Evolutionary conservation across 2,113 vertebrate genomes (phyloP).

Genomic region (Heloderma charlesbogerti): DNA sequence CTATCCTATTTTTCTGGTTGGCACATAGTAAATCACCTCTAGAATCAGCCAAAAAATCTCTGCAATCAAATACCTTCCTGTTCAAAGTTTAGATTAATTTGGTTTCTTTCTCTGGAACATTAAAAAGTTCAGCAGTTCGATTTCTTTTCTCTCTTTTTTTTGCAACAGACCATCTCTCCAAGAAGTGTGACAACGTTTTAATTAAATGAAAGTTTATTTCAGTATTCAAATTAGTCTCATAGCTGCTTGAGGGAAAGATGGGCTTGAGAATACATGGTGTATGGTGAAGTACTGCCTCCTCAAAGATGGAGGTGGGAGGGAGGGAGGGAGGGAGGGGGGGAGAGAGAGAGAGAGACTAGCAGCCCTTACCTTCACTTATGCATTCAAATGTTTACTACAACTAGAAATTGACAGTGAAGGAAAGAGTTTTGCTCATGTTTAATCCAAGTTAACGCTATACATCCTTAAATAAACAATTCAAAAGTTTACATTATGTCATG

Average conservation of each 20-base stretch:
- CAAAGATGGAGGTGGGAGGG: background rate
- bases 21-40: background rate
- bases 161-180: background rate
- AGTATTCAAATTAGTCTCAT: conserved; percentile 75
- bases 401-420: conserved; percentile 70
- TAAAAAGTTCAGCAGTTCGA: too few species aligned
- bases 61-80: background rate
- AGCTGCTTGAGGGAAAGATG: conserved; percentile 52
- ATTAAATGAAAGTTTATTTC: conserved; percentile 77
- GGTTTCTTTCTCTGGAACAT: background rate
- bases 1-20: background rate
- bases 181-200: conserved; percentile 46
- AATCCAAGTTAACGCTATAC: conserved; percentile 70
- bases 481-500: conserved; percentile 71
- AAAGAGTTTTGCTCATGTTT: conserved; percentile 61
- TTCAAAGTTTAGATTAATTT: background rate
- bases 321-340: background rate
- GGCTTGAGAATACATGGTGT: conserved; percentile 51
- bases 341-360: background rate
- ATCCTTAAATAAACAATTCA: conserved; percentile 63
- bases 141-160: background rate
- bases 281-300: conserved; percentile 18
- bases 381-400: conserved; percentile 69
- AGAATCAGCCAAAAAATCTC: background rate
- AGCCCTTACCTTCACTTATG: conserved; percentile 56